Base-by-base conservation (phyloP, 1,140 invertebrate species). In the Conopomorpha cramerella region DNA sequence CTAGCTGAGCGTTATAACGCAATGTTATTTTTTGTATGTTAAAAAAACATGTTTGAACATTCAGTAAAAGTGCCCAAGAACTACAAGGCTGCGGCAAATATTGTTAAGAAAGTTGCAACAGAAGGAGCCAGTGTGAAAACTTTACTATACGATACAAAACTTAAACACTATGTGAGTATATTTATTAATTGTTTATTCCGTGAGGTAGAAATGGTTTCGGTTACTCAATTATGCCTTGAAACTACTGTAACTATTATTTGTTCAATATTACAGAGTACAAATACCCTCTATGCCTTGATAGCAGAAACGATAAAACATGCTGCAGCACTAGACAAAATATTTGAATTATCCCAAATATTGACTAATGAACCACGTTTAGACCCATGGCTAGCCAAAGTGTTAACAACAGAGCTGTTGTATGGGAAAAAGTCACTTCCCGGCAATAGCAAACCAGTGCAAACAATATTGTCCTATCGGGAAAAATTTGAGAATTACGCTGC, bases 341-440 rank as follows among this genome's bases (percentile, higher is more conserved):
- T 93, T 25, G 67, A 81, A 43, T 70, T 80, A 41, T 83, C 80
- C 34, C 57, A 81, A 55, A 67, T 90, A 38, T 68, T 92, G 19
- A 65, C 81, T 39, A 86, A 87, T 38, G 86, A 90, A 57, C 64
- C 82, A 13, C 77, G 82, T 31, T 77, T 92, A 42, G 82, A 92
- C 55, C 77, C 81, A 1, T 84, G 83, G 74, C 62, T 95, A 31
- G 85, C 88, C 1, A 84, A 81, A 68, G 79, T 93, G 49, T 73
- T 94, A 3, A 85, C 93, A 40, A 86, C 89, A 26, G 92, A 95
- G 66, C 70, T 93, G 15, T 61, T 94, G n/a, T 91, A 88, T 81
- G 89, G 90, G 27, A 88, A 90, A 72, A 82, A 82, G 60, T 38
- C 54, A n/a, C 70, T 93, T 8, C 79, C 81, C 34, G 80, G 82